phyloP scores from a whole-genome alignment of 64 coral and sea anemone genomes.

The Stylophora pistillata region DNA sequence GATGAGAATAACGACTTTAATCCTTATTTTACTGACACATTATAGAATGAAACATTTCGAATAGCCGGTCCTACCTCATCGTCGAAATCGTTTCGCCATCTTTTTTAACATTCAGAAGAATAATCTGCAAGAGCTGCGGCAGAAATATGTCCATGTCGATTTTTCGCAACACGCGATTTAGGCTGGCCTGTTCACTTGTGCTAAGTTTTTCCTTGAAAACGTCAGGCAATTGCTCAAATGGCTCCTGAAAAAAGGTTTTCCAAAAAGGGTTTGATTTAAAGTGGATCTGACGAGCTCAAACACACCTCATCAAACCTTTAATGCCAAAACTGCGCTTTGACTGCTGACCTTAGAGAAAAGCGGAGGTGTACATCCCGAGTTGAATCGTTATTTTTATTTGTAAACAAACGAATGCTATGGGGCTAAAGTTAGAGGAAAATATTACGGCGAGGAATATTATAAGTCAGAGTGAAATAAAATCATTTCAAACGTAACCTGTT shows the following conservation, averaged over 20 bases:
- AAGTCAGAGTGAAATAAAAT: neutral
- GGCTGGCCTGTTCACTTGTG: neutral
- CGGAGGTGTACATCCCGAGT: too few species aligned
- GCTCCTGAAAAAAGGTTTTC: slow-evolving; percentile 37
- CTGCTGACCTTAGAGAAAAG: too few species aligned
- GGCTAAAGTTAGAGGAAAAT: too few species aligned
- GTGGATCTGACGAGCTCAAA: too few species aligned
- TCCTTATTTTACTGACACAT: too few species aligned
- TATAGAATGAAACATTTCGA: too few species aligned
- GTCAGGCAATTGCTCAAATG: slow-evolving; percentile 45
- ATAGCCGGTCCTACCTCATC: slow-evolving; percentile 41
- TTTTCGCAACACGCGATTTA: slow-evolving; percentile 42
- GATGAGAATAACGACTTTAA: too few species aligned
- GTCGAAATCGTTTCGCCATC: slow-evolving; percentile 4
- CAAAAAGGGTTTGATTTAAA: too few species aligned
- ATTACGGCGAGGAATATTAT: neutral
- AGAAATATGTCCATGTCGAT: slow-evolving; percentile 63
- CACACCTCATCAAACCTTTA: too few species aligned
- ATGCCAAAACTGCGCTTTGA: too few species aligned
- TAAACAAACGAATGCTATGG: too few species aligned
- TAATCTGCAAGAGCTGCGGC: slow-evolving; percentile 25
- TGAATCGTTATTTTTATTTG: too few species aligned
- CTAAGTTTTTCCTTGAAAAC: slow-evolving; percentile 44
- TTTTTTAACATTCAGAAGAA: slow-evolving; percentile 61
- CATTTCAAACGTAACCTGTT: slow-evolving; percentile 11